Conservation (phyloP, 1,140 invertebrate species). For the Hormaphis cornu region DNA sequence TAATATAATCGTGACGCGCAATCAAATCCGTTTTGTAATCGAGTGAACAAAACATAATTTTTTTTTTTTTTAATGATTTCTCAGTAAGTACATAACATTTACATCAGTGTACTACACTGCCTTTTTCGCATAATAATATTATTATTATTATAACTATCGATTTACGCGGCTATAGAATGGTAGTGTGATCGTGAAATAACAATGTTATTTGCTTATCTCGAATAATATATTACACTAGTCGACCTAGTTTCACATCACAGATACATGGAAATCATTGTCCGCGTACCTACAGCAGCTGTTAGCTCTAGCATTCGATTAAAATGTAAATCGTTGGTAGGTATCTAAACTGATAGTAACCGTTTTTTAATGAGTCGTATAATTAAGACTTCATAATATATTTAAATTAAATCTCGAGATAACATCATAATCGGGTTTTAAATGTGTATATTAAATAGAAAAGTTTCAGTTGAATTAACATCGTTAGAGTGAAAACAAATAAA, state of each 20-base stretch:
- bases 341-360: neutral
- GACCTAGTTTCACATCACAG: neutral
- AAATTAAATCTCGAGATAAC: neutral
- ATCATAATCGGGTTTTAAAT: neutral
- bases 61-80: too few relatives aligned
- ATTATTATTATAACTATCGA: too few relatives aligned
- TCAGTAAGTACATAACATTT: too few relatives aligned
- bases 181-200: too few relatives aligned
- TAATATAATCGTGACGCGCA: too few relatives aligned
- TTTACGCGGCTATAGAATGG: too few relatives aligned
- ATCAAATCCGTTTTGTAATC: too few relatives aligned
- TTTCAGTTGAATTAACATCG: neutral
- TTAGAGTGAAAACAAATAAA: too few relatives aligned
- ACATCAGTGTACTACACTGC: too few relatives aligned
- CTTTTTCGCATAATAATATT: too few relatives aligned
- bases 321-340: conserved; percentile 3
- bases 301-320: neutral
- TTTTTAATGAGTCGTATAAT: conserved; percentile 5
- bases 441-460: neutral
- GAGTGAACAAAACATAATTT: too few relatives aligned
- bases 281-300: too few relatives aligned
- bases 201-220: neutral
- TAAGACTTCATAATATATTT: neutral
- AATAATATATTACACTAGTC: neutral
- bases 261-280: conserved; percentile 4